These are phyloP conservation scores for Ctenosaura bakeri DNA, from an alignment of 2,797 vertebrate species.

Conservation along the genomic window DNA sequence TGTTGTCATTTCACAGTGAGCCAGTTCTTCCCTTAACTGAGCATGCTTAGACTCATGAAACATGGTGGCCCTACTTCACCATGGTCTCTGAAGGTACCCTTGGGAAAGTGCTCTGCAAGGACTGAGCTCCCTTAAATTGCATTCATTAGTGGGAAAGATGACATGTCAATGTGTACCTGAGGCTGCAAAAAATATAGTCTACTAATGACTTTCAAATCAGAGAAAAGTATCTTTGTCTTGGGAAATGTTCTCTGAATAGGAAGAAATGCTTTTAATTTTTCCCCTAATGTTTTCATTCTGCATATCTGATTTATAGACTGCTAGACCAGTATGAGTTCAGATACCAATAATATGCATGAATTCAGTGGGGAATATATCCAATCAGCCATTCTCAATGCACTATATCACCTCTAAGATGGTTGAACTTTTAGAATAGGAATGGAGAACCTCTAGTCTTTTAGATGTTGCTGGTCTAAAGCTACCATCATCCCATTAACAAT, in stretches of 20 bases:
- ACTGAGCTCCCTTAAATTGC: background rate
- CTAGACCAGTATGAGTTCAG: background rate
- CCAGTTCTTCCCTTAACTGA: background rate
- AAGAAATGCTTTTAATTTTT: background rate
- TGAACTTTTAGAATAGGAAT: too few relatives aligned
- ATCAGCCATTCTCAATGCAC: background rate
- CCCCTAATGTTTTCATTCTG: background rate
- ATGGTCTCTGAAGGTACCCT: background rate
- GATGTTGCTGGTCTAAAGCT: too few relatives aligned
- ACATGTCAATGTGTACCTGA: background rate
- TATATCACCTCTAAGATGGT: background rate
- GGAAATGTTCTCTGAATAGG: background rate
- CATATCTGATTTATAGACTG: background rate
- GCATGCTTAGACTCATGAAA: background rate
- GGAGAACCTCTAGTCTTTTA: too few relatives aligned
- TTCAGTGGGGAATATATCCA: background rate
- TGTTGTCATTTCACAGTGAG: conserved; percentile 1
- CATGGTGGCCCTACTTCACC: background rate
- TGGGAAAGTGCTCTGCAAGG: background rate
- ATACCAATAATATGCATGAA: background rate
- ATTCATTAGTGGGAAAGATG: background rate
- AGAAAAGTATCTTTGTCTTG: background rate
- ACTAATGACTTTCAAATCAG: background rate
- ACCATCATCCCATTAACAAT: too few relatives aligned
- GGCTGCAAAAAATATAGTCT: background rate